phyloP scores from a whole-genome alignment of 1,140 invertebrate genomes.

The Panagrolaimus sp. region DNA sequence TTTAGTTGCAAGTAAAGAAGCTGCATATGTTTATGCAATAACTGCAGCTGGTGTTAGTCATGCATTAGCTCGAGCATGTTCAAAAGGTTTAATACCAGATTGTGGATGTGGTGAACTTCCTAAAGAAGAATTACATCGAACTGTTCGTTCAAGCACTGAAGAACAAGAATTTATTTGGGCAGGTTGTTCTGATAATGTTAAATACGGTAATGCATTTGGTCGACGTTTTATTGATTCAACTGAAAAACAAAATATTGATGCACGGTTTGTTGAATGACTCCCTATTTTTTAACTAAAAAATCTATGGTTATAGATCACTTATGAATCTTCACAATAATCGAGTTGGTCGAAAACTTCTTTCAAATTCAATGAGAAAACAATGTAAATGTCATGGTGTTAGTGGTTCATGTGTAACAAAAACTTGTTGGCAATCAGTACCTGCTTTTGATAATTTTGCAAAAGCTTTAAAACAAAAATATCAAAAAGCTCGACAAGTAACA shows the following conservation, averaged over 20 bases:
- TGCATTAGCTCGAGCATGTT: conserved; percentile 82
- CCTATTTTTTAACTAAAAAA: conserved; percentile 31
- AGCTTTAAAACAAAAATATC: conserved; percentile 67
- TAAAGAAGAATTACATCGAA: conserved; percentile 33
- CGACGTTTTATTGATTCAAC: conserved; percentile 75
- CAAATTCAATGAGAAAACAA: conserved; percentile 54
- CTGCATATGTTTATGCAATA: conserved; percentile 90
- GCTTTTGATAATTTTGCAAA: conserved; percentile 61
- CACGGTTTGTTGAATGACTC: conserved; percentile 3
- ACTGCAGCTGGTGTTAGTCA: conserved; percentile 89
- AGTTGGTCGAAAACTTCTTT: conserved; percentile 47
- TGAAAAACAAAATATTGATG: conserved; percentile 63
- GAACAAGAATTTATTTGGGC: conserved; percentile 73
- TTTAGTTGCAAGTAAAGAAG: conserved; percentile 75
- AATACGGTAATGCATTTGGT: conserved; percentile 76
- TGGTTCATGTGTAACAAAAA: conserved; percentile 68
- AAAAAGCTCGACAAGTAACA: conserved; percentile 67
- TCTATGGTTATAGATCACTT: conserved; percentile 67
- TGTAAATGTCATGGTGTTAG: conserved; percentile 68
- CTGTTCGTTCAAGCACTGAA: conserved; percentile 23
- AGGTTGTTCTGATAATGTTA: conserved; percentile 81
- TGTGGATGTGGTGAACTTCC: conserved; percentile 66
- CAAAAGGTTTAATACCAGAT: conserved; percentile 84
- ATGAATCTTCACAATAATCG: conserved; percentile 95
- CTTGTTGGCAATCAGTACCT: conserved; percentile 66